Conservation (phyloP, 2,888 invertebrate species). For the Andrena camellia region DNA sequence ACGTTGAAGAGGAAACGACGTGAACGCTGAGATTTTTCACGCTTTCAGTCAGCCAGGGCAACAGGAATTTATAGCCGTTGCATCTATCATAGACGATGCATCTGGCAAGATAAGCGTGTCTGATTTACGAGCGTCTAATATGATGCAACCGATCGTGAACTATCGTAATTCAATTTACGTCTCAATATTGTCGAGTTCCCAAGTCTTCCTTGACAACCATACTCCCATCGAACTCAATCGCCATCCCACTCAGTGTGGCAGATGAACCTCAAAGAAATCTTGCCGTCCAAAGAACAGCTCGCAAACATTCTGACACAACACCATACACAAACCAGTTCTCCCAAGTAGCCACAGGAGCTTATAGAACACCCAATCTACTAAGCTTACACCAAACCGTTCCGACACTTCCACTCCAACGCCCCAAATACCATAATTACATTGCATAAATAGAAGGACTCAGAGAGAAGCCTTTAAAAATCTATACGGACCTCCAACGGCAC, state of each 20-base stretch:
- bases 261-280: background rate
- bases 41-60: background rate
- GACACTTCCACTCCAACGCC: too few relatives aligned
- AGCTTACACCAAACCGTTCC: too few relatives aligned
- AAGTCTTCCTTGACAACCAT: background rate
- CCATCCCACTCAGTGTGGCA: background rate
- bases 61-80: slow-evolving; percentile 29
- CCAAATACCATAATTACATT: too few relatives aligned
- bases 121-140: slow-evolving; percentile 30
- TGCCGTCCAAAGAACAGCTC: background rate
- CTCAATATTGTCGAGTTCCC: background rate
- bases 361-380: too few relatives aligned
- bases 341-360: too few relatives aligned
- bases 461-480: too few relatives aligned
- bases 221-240: background rate
- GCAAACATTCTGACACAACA: background rate
- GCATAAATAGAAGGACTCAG: too few relatives aligned
- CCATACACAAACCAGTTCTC: background rate
- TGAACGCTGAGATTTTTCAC: slow-evolving; percentile 8
- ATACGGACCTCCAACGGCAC: too few relatives aligned
- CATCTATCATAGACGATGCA: slow-evolving; percentile 17
- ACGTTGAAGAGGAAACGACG: slow-evolving; percentile 11
- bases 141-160: slow-evolving; percentile 21
- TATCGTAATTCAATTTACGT: slow-evolving; percentile 33
- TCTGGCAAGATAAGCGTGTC: slow-evolving; percentile 31